Evolutionary conservation across 2,888 invertebrate genomes (phyloP).

Genomic region (Piscicola geometra): DNA sequence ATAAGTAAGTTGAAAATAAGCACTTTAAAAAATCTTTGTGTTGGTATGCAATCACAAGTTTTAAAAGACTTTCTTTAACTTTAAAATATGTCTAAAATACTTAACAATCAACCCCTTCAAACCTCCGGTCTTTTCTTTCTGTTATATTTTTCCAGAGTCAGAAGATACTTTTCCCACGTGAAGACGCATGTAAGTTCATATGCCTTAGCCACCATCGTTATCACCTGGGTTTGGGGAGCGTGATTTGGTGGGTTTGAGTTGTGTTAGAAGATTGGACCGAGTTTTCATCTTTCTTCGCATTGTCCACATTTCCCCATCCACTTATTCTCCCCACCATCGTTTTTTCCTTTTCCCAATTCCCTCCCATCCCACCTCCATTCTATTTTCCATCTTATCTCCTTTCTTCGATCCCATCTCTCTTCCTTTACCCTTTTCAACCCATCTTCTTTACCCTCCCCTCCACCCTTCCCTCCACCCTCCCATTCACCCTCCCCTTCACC

Average conservation of each 20-base stretch:
- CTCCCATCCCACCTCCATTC: neutral
- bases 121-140: neutral
- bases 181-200: slow-evolving; percentile 1
- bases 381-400: neutral
- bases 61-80: no score
- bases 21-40: no score
- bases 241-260: neutral
- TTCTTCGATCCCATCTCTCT: neutral
- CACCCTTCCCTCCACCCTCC: slow-evolving; percentile 6
- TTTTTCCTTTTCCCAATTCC: no score
- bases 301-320: neutral
- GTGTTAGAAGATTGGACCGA: neutral
- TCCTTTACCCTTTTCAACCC: neutral
- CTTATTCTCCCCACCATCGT: neutral
- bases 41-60: no score
- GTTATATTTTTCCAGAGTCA: slow-evolving; percentile 9
- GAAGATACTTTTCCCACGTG: slow-evolving; percentile 13
- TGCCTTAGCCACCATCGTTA: neutral
- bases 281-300: no score
- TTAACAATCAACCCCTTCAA: neutral
- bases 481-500: neutral
- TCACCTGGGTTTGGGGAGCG: neutral
- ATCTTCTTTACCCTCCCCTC: neutral
- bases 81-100: no score
- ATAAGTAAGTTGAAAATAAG: no score